phyloP scores from a whole-genome alignment of 2,113 vertebrate species.

The Ictalurus punctatus region DNA sequence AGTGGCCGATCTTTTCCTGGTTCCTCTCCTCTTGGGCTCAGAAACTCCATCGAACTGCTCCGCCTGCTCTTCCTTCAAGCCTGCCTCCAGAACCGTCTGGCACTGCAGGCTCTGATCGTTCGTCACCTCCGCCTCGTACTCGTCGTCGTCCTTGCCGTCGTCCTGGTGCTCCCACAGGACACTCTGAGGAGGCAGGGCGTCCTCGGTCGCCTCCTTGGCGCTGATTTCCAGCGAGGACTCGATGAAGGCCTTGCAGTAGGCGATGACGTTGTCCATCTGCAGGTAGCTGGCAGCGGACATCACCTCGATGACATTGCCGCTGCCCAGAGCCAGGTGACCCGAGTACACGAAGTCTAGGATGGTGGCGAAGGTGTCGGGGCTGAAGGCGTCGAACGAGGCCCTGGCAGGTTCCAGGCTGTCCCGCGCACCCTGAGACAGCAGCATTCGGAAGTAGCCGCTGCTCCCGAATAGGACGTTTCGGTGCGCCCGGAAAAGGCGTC shows the following conservation, averaged over 20 bases:
- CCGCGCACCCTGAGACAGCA: constrained; percentile 86
- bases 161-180: constrained; percentile 72
- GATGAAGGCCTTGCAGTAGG: constrained; percentile 94
- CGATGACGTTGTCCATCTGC: constrained; percentile 97
- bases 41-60: constrained; percentile 65
- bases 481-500: constrained; percentile 91
- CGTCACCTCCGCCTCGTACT: constrained; percentile 64
- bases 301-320: constrained; percentile 94
- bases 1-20: constrained; percentile 60
- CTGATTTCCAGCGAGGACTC: constrained; percentile 90
- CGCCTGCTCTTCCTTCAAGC: constrained; percentile 64
- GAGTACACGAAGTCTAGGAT: constrained; percentile 98
- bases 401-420: constrained; percentile 77
- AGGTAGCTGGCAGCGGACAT: constrained; percentile 98
- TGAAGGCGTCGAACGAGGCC: constrained; percentile 91
- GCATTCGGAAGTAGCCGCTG: constrained; percentile 97
- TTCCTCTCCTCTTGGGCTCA: constrained; percentile 66
- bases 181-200: constrained; percentile 61
- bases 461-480: constrained; percentile 94
- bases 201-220: constrained; percentile 74
- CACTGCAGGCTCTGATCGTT: constrained; percentile 60
- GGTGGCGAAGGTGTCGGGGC: constrained; percentile 87
- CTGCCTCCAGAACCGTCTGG: constrained; percentile 59
- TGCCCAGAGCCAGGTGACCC: constrained; percentile 87
- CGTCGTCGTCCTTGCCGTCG: constrained; percentile 62